Percentiles rank a stretch among this genome's conserved stretches.
Conservation (phyloP, 2,113 vertebrate genomes). For the Tyrannus savana region DNA sequence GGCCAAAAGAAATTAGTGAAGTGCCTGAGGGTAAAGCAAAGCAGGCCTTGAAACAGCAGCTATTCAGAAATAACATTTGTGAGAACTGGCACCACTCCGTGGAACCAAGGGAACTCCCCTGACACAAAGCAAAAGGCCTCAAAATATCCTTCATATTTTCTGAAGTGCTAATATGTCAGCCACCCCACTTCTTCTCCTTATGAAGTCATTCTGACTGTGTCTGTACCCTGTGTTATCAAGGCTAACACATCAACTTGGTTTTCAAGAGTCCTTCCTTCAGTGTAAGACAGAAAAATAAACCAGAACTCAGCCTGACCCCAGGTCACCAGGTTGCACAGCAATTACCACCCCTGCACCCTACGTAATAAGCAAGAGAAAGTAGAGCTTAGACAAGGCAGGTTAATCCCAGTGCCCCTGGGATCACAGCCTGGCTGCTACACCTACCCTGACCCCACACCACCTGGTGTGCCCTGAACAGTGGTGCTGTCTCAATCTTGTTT, state of each 20-base stretch:
- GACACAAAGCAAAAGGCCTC: background rate
- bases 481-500: background rate
- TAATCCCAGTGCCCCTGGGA: background rate
- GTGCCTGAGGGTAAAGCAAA: background rate
- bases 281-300: background rate
- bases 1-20: background rate
- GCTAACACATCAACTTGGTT: background rate
- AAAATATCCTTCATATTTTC: background rate
- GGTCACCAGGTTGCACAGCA: background rate
- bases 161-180: background rate
- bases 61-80: background rate
- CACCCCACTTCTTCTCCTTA: background rate
- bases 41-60: background rate
- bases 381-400: background rate
- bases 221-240: background rate
- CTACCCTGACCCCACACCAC: background rate
- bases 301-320: background rate
- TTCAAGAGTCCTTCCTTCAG: background rate
- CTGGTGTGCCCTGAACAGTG: background rate
- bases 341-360: background rate
- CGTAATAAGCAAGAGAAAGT: background rate
- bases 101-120: background rate
- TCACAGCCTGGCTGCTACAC: background rate
- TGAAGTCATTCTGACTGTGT: background rate
- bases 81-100: background rate